Evolutionary conservation across 1,140 invertebrate genomes (phyloP).

Genomic region (Elysia chlorotica): DNA sequence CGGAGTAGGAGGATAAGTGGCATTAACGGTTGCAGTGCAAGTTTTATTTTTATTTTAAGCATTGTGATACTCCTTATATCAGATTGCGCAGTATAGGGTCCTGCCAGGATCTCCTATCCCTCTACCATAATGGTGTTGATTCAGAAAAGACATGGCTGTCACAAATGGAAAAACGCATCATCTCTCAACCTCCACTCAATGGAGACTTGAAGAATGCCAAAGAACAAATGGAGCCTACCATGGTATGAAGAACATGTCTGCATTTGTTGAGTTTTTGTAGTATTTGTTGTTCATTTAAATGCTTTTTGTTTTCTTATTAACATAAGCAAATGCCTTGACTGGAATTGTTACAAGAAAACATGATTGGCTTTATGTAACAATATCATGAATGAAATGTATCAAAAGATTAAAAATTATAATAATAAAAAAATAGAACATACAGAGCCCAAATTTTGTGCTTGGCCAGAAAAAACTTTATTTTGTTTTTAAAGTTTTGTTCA

Average conservation of each 20-base stretch:
- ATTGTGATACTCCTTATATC: conserved; percentile 32
- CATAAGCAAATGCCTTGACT: too few species aligned
- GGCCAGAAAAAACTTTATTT: too few species aligned
- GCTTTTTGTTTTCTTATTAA: neutral
- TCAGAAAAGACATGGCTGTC: conserved; percentile 88
- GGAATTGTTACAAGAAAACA: too few species aligned
- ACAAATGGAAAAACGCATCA: conserved; percentile 75
- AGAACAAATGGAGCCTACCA: conserved; percentile 75
- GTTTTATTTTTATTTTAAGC: too few species aligned
- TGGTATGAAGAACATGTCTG: conserved; percentile 73
- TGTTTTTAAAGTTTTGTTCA: too few species aligned
- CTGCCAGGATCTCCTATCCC: conserved; percentile 82
- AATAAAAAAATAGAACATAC: too few species aligned
- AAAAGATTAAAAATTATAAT: too few species aligned
- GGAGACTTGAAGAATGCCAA: conserved; percentile 63
- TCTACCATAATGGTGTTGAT: conserved; percentile 83
- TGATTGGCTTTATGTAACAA: too few species aligned
- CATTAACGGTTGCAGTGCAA: too few species aligned
- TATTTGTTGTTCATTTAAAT: neutral
- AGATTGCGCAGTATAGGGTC: conserved; percentile 85
- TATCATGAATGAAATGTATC: too few species aligned
- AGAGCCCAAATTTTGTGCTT: too few species aligned
- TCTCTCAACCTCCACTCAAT: conserved; percentile 71
- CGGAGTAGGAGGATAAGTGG: too few species aligned
- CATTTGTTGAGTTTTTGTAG: neutral